phyloP scores from a whole-genome alignment of 2,888 invertebrate genomes.

The Cephus nigrinus region DNA sequence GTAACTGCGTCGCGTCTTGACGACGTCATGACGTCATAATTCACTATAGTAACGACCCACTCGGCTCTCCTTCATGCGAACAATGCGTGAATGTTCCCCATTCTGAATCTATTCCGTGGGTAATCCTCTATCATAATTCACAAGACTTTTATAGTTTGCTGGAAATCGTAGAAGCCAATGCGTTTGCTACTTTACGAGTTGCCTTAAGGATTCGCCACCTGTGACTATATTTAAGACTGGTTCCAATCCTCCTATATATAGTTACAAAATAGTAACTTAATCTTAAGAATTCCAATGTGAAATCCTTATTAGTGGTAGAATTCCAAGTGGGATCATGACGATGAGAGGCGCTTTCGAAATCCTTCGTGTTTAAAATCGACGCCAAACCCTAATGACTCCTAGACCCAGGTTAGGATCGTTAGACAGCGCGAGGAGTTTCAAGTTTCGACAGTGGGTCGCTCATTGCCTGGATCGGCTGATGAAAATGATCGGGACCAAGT shows the following conservation, averaged over 20 bases:
- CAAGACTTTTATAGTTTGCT: constrained; percentile 47
- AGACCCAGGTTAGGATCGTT: not conserved
- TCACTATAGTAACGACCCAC: not conserved
- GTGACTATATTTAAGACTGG: constrained; percentile 12
- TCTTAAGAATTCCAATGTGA: not conserved
- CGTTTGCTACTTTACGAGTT: constrained; percentile 25
- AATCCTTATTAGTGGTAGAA: no score
- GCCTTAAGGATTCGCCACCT: constrained; percentile 32
- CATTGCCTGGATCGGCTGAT: not conserved
- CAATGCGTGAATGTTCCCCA: not conserved
- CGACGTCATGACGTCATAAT: not conserved
- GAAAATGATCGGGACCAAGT: not conserved
- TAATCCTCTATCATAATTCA: constrained; percentile 40
- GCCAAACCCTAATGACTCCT: not conserved
- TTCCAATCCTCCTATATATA: not conserved
- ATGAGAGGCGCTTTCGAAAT: not conserved
- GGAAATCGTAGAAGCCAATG: constrained; percentile 27
- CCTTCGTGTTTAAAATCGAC: not conserved
- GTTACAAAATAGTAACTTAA: not conserved
- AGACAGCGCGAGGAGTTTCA: not conserved
- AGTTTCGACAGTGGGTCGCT: not conserved
- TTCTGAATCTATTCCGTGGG: not conserved
- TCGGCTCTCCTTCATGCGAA: not conserved
- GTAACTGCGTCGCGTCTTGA: not conserved
- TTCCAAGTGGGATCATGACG: not conserved